A percentile compares a stretch with the other conserved stretches of the same genome.
Conservation (phyloP, 2,888 invertebrate species). For the Camponotus fellah region DNA sequence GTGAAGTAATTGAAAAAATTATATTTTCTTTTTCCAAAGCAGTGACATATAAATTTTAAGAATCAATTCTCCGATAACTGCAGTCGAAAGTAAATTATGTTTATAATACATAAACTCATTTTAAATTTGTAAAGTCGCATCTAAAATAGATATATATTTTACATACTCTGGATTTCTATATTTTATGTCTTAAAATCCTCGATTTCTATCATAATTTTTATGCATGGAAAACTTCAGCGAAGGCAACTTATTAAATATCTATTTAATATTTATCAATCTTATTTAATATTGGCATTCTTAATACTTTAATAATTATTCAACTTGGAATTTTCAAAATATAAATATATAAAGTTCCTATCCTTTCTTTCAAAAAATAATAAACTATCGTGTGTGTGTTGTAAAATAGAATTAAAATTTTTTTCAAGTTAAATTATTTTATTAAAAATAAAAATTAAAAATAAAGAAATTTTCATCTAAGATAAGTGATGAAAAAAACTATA, state of each 20-base stretch:
- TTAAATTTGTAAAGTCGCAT: background rate
- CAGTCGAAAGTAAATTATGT: background rate
- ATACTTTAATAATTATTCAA: background rate
- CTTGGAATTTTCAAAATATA: background rate
- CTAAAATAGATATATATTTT: background rate
- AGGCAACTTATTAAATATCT: background rate
- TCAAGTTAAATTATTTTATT: background rate
- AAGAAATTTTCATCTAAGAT: background rate
- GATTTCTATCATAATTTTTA: background rate
- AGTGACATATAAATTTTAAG: background rate
- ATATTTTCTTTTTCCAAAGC: background rate
- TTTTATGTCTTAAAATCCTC: background rate
- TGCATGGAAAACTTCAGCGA: background rate
- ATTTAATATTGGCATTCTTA: background rate
- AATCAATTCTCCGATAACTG: background rate
- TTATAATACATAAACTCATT: background rate
- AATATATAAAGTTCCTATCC: background rate
- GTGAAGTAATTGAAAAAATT: background rate
- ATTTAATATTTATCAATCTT: background rate
- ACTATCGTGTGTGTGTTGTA: background rate
- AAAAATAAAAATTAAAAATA: background rate
- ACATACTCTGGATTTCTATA: background rate
- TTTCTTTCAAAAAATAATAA: background rate
- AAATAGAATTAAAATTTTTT: background rate
- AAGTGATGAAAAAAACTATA: background rate